These are phyloP conservation scores for Botia kubotai DNA, from an alignment of 2,797 vertebrate genomes.

Conservation along the genomic window DNA sequence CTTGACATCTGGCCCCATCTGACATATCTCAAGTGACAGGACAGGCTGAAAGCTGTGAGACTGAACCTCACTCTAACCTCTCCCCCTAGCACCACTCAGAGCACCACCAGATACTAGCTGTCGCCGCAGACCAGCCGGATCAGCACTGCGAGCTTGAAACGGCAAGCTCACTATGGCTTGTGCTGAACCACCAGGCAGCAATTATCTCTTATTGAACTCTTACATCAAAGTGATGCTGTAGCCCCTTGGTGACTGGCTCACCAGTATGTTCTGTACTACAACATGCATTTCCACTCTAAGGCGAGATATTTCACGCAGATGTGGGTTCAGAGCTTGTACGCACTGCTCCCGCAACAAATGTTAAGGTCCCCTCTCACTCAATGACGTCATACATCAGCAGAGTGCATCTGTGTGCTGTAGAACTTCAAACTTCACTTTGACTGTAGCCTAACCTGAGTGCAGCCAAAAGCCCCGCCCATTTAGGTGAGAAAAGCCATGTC, in stretches of 20 bases:
- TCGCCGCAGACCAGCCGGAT: slow-evolving; percentile 13
- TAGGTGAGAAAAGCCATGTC: no score
- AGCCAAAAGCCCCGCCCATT: no score
- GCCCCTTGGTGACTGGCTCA: slow-evolving; percentile 20
- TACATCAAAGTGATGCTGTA: slow-evolving; percentile 51
- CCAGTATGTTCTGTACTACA: background rate
- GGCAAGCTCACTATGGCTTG: background rate
- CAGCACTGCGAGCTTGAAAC: slow-evolving; percentile 14
- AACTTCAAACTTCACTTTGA: no score
- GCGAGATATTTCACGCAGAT: background rate
- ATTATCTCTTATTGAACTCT: slow-evolving; percentile 59
- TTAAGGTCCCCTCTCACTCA: background rate
- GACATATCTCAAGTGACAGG: slow-evolving; percentile 39
- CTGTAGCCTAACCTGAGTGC: no score
- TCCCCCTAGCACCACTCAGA: slow-evolving; percentile 5
- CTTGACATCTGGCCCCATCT: slow-evolving; percentile 32
- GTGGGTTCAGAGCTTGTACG: background rate
- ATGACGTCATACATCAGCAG: background rate
- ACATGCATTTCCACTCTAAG: slow-evolving; percentile 18
- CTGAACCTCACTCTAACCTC: slow-evolving; percentile 32
- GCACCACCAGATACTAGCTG: slow-evolving; percentile 31
- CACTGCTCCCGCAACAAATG: background rate
- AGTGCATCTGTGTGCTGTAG: background rate
- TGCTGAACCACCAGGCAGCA: slow-evolving; percentile 40
- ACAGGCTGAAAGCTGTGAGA: slow-evolving; percentile 12